These are phyloP conservation scores for Linnaemya vulpina DNA, from an alignment of 2,888 invertebrate species.

Conservation along the genomic window DNA sequence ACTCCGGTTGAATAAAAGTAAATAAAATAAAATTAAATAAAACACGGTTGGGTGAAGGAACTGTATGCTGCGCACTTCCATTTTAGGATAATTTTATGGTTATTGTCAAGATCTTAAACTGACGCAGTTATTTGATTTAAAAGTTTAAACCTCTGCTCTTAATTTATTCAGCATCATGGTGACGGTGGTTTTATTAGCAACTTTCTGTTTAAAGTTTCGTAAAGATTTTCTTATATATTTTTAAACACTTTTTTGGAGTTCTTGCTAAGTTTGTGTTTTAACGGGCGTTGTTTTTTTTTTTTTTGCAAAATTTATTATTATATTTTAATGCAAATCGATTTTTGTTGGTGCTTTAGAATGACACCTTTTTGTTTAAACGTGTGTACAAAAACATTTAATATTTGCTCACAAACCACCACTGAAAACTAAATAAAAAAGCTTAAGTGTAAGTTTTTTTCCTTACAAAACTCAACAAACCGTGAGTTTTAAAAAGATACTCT, in stretches of 20 bases:
- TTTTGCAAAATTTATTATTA: not conserved
- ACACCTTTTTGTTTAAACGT: conserved; percentile 6
- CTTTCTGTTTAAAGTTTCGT: conserved; percentile 9
- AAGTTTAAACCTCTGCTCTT: conserved; percentile 9
- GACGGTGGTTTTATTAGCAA: not conserved
- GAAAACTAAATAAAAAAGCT: not conserved
- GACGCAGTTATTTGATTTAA: conserved; percentile 28
- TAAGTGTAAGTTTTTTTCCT: not conserved
- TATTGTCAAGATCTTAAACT: conserved; percentile 10
- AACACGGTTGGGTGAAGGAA: conserved; percentile 24
- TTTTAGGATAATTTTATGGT: conserved; percentile 8
- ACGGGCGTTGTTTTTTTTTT: not conserved
- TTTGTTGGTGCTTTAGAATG: not conserved
- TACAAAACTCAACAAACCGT: conserved; percentile 10
- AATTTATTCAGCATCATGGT: conserved; percentile 4
- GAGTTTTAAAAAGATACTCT: conserved; percentile 13
- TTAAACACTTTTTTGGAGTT: not conserved
- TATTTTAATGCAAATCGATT: not conserved
- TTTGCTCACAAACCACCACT: conserved; percentile 25
- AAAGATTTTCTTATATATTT: conserved; percentile 30
- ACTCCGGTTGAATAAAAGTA: not conserved
- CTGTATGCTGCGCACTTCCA: not conserved
- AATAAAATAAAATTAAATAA: not conserved
- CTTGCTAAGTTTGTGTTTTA: conserved; percentile 8
- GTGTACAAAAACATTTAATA: not conserved